Base-by-base conservation (phyloP, 2,113 vertebrate genomes). In the Coracopsis vasa region DNA sequence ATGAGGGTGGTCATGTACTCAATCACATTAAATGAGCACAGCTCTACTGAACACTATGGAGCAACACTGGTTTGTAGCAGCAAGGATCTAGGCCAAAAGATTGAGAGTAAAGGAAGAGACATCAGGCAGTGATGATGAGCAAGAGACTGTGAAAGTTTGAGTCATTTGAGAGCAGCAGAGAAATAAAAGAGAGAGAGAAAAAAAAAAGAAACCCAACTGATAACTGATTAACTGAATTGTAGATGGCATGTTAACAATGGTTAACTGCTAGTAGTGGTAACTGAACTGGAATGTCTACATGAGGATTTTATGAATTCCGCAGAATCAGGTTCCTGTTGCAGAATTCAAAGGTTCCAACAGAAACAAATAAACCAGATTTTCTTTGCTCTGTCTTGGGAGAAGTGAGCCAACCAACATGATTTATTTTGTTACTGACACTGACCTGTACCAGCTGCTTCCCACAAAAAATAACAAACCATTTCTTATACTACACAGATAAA, bases 291-390 rank as follows among this genome's bases (percentile, higher is more conserved):
- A 83, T 39, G 19, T 69, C 58, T 86, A 65, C 15, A 86, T 0
- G 0, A 80, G 14, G 31, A 53, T 88, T 75, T 82, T 64, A 73
- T 62, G 45, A 92, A 93, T 89, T 88, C 45, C 45, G 39, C 58
- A 80, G 28, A 80, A 88, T 2, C 54, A 66, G 25, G 60, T 66
- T 95, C 41, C 60, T 74, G 42, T 83, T 86, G 58, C 27, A 88
- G 67, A 58, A 45, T 93, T 94, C 41, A 66, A 33, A 86, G 31
- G 33, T 92, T 94, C 79, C 95, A 75, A 88, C 31, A 88, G 75
- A 92, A 97, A 92, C 79, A 93, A 94, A 90, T 20, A 70, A 77
- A 42, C 10, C 8, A 51, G 39, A n/a, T 61, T 80, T 87, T 85
- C 25, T 80, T 58, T 78, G 51, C 41, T 77, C 6, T 86, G 65